These are phyloP conservation scores for Conger conger DNA, from an alignment of 2,113 vertebrate genomes.

Conservation along the genomic window DNA sequence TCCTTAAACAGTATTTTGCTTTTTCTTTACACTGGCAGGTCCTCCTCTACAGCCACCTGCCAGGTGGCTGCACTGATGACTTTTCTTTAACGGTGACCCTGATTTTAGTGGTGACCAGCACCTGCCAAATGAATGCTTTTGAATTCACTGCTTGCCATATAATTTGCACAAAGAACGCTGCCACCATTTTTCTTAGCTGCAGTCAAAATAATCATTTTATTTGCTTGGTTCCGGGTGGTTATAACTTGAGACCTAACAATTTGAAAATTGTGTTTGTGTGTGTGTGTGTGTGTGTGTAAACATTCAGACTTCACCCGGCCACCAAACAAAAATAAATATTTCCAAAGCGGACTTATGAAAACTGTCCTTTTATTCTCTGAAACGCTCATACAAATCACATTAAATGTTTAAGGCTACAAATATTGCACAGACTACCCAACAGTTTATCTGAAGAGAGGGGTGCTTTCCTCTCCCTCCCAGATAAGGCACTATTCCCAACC, in stretches of 20 bases:
- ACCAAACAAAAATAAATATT: background rate
- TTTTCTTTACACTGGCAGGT: background rate
- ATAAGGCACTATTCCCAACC: slow-evolving; percentile 73
- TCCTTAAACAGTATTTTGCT: too few species aligned
- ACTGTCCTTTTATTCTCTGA: slow-evolving; percentile 70
- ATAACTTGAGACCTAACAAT: background rate
- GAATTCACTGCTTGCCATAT: background rate
- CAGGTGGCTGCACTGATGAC: background rate
- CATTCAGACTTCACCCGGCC: background rate
- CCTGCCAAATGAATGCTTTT: background rate
- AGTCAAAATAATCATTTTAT: background rate
- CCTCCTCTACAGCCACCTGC: background rate
- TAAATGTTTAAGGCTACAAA: slow-evolving; percentile 51
- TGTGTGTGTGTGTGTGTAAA: background rate
- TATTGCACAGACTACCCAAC: slow-evolving; percentile 78
- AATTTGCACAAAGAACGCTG: background rate
- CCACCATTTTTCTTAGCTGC: background rate
- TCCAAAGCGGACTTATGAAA: slow-evolving; percentile 12
- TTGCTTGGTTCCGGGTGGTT: background rate
- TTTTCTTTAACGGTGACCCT: too few species aligned
- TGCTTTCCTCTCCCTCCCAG: slow-evolving; percentile 50
- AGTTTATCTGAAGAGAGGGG: slow-evolving; percentile 57
- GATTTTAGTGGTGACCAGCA: background rate
- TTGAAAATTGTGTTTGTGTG: background rate
- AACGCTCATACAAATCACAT: slow-evolving; percentile 72